Conservation (phyloP, 1,140 invertebrate genomes). For the Steinernema feltiae region DNA sequence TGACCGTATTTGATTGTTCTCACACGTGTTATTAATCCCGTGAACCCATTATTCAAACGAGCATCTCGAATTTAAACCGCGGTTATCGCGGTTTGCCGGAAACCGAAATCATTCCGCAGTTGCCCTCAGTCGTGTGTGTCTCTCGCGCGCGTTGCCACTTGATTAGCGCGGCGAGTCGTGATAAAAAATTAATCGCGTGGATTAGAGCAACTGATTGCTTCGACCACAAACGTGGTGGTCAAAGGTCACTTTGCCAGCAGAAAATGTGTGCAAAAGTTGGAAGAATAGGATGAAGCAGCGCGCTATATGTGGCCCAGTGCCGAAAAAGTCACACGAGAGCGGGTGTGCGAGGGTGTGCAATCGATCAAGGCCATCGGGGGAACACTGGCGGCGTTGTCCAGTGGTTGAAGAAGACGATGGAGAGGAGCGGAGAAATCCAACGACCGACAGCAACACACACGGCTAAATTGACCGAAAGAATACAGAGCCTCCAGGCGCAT, state of each 20-base stretch:
- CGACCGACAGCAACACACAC: background rate
- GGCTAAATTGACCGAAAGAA: background rate
- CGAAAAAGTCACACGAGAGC: background rate
- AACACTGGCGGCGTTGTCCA: background rate
- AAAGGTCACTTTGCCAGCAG: background rate
- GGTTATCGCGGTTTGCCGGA: too few relatives aligned
- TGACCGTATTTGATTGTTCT: too few relatives aligned
- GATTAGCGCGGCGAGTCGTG: background rate
- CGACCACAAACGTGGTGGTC: background rate
- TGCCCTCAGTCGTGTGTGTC: background rate
- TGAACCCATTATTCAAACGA: too few relatives aligned
- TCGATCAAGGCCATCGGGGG: background rate
- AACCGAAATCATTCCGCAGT: too few relatives aligned
- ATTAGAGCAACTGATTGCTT: slow-evolving; percentile 10
- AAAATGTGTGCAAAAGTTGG: background rate
- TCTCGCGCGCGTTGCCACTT: background rate
- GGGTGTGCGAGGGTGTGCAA: background rate
- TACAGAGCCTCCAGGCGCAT: background rate
- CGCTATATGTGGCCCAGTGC: background rate
- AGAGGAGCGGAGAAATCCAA: background rate
- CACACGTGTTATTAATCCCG: too few relatives aligned
- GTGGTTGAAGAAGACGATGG: background rate
- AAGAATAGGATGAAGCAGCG: background rate
- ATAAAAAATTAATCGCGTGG: background rate
- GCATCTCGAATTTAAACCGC: too few relatives aligned